Percentiles rank a stretch among this genome's conserved stretches.
Conservation (phyloP, 2,888 invertebrate species). For the Xestia sexstrigata region DNA sequence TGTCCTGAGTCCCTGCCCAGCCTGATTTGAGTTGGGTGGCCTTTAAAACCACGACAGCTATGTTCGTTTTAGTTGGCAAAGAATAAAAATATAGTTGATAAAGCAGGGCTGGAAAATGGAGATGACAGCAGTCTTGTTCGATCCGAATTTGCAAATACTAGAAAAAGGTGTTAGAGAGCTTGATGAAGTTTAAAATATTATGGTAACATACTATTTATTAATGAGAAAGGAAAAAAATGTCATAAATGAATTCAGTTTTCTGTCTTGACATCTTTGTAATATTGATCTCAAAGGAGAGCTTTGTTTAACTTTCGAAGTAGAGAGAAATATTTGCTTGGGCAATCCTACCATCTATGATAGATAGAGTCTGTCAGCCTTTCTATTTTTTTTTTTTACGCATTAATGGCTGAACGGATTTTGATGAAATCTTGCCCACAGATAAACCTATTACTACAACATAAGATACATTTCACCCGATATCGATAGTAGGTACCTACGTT, state of each 20-base stretch:
- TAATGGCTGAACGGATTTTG: background rate
- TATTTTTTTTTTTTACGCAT: background rate
- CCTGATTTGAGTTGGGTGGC: background rate
- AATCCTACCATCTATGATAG: background rate
- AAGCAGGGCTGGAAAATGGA: background rate
- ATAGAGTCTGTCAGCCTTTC: background rate
- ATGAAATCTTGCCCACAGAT: background rate
- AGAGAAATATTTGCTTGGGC: background rate
- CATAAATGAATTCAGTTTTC: background rate
- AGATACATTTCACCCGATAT: background rate
- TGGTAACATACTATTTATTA: background rate
- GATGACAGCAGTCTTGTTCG: background rate
- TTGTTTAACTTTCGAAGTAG: background rate
- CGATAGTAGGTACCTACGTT: background rate
- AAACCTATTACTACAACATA: background rate
- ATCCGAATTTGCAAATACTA: background rate
- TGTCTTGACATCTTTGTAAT: background rate
- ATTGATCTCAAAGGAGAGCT: background rate
- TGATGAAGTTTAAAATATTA: too few relatives aligned
- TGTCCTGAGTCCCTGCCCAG: background rate
- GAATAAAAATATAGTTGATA: background rate
- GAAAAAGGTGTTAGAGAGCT: background rate
- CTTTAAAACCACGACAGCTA: background rate
- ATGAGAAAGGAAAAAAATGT: background rate
- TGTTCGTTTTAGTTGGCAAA: background rate